Base-by-base conservation (phyloP, 2,797 vertebrate species). In the Phataginus tricuspis region DNA sequence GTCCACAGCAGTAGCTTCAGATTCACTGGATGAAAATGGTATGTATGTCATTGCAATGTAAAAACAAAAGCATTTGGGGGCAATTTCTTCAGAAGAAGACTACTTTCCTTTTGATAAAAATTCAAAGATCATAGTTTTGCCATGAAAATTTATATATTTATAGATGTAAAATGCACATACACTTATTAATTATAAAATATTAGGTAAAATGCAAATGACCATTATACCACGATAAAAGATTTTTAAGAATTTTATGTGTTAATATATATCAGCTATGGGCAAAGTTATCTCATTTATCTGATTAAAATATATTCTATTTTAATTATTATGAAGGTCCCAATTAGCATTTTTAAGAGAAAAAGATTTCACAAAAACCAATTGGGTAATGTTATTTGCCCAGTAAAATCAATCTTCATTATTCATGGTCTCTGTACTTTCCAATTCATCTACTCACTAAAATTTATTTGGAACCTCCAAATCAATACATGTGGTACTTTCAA, bases 101-200 rank as follows among this genome's bases (percentile, higher is more conserved):
- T 59, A 51, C 34, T 90, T 93, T 91, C 5, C 37, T 78, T 69
- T 49, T 86, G 19, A 84, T 82, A 31, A 94, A 95, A 51, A 14
- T 51, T 25, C 3, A 13, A 64, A 87, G 64, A 8, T 63, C 31
- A 53, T 25, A 63, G 15, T 0, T 37, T 80, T 61, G 5, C 42
- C 45, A 88, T 23, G 3, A 31, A 51, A 4, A 29, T 68, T 42
- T 71, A 71, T 71, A 7, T 42, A 71, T 71, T 27, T 53, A 53
- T 71, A 74, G 34, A n/a, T n/a, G 4, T 77, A 31, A 0, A 57
- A 6, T 39, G 1, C 2, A 37, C 4, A 57, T 49, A 42, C 23
- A 77, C 25, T 69, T 53, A 27, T 3, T 80, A 63, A 86, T 63
- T 68, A 1, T 57, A 78, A 87, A 83, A 74, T 61, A 53, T 37